phyloP scores from a whole-genome alignment of 2,888 invertebrate species.

The Sepioteuthis lessoniana region DNA sequence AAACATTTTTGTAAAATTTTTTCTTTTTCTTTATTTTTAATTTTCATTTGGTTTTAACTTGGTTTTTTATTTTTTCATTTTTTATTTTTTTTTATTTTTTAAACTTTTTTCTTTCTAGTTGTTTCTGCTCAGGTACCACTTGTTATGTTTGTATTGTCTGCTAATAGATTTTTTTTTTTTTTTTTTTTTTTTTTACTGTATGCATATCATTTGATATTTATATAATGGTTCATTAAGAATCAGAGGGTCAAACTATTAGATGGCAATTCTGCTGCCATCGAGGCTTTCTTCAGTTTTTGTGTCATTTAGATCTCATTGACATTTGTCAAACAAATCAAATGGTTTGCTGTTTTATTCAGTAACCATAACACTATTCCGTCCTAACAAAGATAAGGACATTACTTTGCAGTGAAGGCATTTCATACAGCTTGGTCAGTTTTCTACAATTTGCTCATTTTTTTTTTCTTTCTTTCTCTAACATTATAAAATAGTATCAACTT shows the following conservation, averaged over 20 bases:
- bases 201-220: slow-evolving; percentile 46
- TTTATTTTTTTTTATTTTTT: neutral
- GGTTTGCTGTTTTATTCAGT: slow-evolving; percentile 38
- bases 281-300: slow-evolving; percentile 18
- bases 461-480: neutral
- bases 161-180: neutral
- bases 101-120: neutral
- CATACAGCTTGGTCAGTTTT: neutral
- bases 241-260: neutral
- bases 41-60: slow-evolving; percentile 14
- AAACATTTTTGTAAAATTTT: neutral
- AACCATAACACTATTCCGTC: slow-evolving; percentile 46
- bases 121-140: slow-evolving; percentile 46
- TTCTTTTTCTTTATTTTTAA: neutral
- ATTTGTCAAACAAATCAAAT: slow-evolving; percentile 14
- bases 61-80: neutral
- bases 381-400: slow-evolving; percentile 44
- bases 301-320: slow-evolving; percentile 23
- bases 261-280: neutral
- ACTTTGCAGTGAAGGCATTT: slow-evolving; percentile 37
- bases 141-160: slow-evolving; percentile 43
- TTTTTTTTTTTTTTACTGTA: neutral
- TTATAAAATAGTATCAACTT: no score
- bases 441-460: neutral
- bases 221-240: slow-evolving; percentile 44